Base-by-base conservation (phyloP, 2,888 invertebrate genomes). In the Baccha elongata region DNA sequence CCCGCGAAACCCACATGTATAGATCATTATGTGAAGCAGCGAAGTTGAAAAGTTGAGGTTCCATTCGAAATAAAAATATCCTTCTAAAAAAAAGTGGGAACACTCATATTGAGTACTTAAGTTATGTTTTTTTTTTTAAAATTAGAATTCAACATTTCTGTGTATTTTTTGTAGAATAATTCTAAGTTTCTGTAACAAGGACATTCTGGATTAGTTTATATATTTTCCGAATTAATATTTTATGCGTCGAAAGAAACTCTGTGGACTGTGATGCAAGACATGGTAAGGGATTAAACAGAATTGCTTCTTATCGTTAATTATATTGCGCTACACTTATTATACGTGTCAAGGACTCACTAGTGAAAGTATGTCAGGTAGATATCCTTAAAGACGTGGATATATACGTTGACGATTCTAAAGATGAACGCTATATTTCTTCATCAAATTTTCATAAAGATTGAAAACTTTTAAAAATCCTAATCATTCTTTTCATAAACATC, bases 201-300 rank as follows among this genome's bases (percentile, higher is more conserved):
- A 68, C 73, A 55, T 67, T 79, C 48, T 48, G 62, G 53, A 79
- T n/a, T n/a, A 6, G 21, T 23, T 13, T 64, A 53, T 62, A 46
- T 68, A 60, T 58, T 62, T 48, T 11, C 13, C 40, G 68, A 73
- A 68, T 68, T 68, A 79, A 64, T 79, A 53, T 76, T 76, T 76
- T 69, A 76, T 35, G 44, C 37, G 37, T 29, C 1, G 26, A 2
- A 48, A 23, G 5, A 19, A 21, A 46, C 4, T 21, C 1, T 15
- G 4, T n/a, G n/a, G n/a, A n/a, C 13, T 13, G n/a, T 6, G 37
- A 13, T 13, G 37, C 26, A 26, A 17, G 1, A 29, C 10, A 50
- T 1, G 26, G 26, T 15, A 8, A 13, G 15, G 15, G n/a, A 4
- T 40, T 8, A 5, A 3, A 13, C n/a, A 32, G 8, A 32, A 8